A percentile compares a stretch with the other conserved stretches of the same genome.
These are phyloP conservation scores for Gymnobelideus leadbeateri DNA, from an alignment of 2,113 vertebrate species.

Conservation along the genomic window DNA sequence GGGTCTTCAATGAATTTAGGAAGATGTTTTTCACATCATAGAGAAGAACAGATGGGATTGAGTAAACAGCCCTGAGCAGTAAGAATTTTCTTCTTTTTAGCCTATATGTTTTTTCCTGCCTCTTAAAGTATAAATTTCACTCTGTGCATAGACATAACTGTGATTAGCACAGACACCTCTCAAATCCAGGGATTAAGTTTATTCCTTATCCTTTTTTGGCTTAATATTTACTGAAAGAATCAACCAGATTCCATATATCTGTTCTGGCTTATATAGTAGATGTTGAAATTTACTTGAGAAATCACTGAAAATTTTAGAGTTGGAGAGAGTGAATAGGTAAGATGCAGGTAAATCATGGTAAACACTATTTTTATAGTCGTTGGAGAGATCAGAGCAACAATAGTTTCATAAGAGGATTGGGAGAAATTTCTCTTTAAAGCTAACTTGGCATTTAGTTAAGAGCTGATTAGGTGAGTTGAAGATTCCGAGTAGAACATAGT, in stretches of 20 bases:
- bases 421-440: background rate
- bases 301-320: background rate
- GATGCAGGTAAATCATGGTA: background rate
- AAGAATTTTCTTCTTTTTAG: accelerated
- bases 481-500: background rate
- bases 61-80: accelerated
- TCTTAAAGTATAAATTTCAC: background rate
- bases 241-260: background rate
- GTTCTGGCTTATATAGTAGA: background rate
- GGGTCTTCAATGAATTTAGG: background rate
- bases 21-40: background rate
- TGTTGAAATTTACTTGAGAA: background rate
- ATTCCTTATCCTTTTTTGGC: accelerated
- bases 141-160: background rate
- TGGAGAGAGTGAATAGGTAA: background rate
- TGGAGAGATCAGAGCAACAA: background rate
- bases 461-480: background rate
- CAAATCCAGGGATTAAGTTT: background rate
- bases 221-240: accelerated
- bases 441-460: background rate
- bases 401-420: background rate
- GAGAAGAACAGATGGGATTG: background rate
- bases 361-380: background rate
- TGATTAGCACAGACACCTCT: background rate
- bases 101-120: accelerated